Percentiles rank a stretch among this genome's conserved stretches.
Evolutionary conservation across 2,797 vertebrate species (phyloP).

Genomic region (Platalea minor): DNA sequence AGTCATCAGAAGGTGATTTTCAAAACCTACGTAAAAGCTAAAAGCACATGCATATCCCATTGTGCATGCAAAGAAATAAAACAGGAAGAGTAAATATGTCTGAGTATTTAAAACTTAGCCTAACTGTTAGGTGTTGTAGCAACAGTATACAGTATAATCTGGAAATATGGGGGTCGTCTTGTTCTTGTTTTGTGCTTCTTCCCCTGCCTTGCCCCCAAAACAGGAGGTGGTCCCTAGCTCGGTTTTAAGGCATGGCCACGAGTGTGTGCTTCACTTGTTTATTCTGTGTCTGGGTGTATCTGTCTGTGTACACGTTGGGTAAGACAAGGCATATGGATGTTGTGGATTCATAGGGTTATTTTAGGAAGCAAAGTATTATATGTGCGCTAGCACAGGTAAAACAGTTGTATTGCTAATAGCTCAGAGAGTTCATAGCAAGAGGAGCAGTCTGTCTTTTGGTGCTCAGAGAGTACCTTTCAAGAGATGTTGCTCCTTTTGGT

Average conservation of each 20-base stretch:
- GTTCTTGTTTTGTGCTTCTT: background rate
- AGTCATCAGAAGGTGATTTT: background rate
- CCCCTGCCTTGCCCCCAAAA: background rate
- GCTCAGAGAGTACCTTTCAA: background rate
- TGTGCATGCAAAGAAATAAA: background rate
- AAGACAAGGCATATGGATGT: background rate
- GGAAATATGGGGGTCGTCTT: background rate
- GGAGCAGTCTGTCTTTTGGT: background rate
- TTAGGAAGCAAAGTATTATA: background rate
- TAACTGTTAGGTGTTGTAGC: background rate
- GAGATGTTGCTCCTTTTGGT: background rate
- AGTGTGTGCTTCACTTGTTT: background rate
- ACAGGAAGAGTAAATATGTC: background rate
- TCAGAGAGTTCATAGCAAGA: background rate
- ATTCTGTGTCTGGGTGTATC: background rate
- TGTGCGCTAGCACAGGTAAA: background rate
- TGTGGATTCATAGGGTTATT: background rate
- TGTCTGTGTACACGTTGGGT: background rate
- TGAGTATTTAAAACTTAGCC: background rate
- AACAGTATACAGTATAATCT: background rate
- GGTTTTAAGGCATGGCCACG: background rate
- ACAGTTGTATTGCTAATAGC: background rate
- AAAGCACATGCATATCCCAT: accelerated
- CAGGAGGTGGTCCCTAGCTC: background rate
- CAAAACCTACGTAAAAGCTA: background rate